Evolutionary conservation across 2,888 invertebrate species (phyloP).

Genomic region (Mythimna loreyi): DNA sequence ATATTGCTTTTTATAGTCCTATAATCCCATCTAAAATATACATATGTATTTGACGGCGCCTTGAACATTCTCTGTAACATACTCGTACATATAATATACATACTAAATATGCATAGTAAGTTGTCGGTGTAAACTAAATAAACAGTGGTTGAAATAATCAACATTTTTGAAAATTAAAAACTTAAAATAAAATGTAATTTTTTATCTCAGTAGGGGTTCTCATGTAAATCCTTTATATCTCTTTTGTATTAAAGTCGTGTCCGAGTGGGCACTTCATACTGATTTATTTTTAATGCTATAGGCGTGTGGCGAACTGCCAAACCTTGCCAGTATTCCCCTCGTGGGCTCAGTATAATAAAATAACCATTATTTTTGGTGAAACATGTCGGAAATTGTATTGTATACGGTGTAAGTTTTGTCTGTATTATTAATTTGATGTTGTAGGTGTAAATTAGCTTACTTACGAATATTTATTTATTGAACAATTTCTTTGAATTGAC

Average conservation of each 20-base stretch:
- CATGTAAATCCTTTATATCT: slow-evolving; percentile 9
- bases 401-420: background rate
- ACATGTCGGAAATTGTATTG: background rate
- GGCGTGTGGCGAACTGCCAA: slow-evolving; percentile 56
- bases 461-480: too few species aligned
- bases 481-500: too few species aligned
- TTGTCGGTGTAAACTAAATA: too few species aligned
- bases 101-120: background rate
- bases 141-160: background rate
- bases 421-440: background rate
- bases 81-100: background rate
- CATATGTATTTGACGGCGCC: too few species aligned
- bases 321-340: slow-evolving; percentile 29
- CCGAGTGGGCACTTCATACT: slow-evolving; percentile 25
- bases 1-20: too few species aligned
- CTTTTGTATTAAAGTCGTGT: slow-evolving; percentile 33
- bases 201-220: slow-evolving; percentile 17
- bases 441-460: background rate
- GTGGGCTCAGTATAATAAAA: slow-evolving; percentile 14
- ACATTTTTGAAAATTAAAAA: background rate
- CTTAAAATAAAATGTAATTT: slow-evolving; percentile 15
- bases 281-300: slow-evolving; percentile 43
- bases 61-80: too few species aligned
- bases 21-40: too few species aligned
- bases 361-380: slow-evolving; percentile 14